Evolutionary conservation across 2,888 invertebrate genomes (phyloP), one percentile per base, ranked within the genome.

Genomic region (Tanaodytes sp.): DNA sequence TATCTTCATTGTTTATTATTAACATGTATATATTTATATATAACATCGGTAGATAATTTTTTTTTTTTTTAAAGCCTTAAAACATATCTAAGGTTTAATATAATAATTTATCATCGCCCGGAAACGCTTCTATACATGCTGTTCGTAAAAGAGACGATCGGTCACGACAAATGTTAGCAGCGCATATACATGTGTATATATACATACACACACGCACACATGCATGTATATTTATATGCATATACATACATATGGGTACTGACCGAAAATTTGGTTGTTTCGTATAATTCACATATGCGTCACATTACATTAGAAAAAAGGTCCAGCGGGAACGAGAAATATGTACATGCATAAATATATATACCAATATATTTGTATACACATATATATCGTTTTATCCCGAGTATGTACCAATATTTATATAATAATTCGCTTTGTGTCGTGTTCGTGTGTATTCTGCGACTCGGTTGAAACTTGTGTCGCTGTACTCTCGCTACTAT

Each of bases 31-130:
- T 78, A 69, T 75, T 69, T 75, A 72, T 72, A 71, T 74, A 79
- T 80, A 81, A 81, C 80, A 82, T 81, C 73, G 75, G 80, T 81
- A 80, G 78, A 80, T 82, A 79, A 80, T 66, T 59, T 37, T 27
- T 48, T 73, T 77, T 71, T 45, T 27, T 23, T 61, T 74, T 76
- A 73, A 80, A 81, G 80, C 78, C 76, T 80, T 79, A 80, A 73
- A 79, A 78, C 74, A 71, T 76, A 78, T 72, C 77, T 76, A 72
- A 54, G 48, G 46, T 68, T 45, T 70, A 65, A 59, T 67, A 66
- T 62, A 63, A 68, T 74, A 63, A 68, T 74, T 70, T 57, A 68
- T 69, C 64, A 30, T 59, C 51, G 33, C 68, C 42, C 55, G 61
- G 57, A 69, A 73, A 67, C 48, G 49, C 52, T 67, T 72, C 71